Evolutionary conservation across 2,888 invertebrate genomes (phyloP), one percentile per base, ranked within the genome.

Genomic region (Amitus sp.): DNA sequence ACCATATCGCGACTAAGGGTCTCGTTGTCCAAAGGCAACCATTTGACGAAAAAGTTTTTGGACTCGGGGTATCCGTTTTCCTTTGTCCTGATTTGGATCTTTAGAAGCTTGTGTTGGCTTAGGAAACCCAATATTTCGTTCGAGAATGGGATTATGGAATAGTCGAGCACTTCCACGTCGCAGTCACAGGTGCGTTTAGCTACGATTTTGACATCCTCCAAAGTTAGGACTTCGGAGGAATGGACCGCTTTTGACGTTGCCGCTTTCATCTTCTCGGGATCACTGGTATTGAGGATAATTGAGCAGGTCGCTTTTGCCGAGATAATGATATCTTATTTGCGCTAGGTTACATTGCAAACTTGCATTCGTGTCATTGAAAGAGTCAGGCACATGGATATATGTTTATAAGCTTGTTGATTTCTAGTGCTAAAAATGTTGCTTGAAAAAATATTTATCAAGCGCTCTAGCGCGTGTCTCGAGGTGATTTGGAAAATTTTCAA

Each of bases 1-100:
- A 77, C 73, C 1, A 87, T 67, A 63, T 86, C 85, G 7, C 82
- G 83, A 67, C 85, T 85, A 70, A 85, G 86, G 9, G 79, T 73
- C 0, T 73, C 72, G 45, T 86, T 82, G 10, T 83, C 83, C 54
- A 79, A 80, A 0, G 90, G 89, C 49, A 88, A 78, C 5, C 85
- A 83, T 75, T 90, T 90, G 0, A 88, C 79, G 70, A 90, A 90
- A 60, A 87, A 86, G 15, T 73, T 74, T 0, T 82, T 34, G 0
- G 19, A 61, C 12, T 69, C 47, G 0, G 19, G 34, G 1, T 52
- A 57, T 1, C 40, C 12, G 6, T 23, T 28, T 5, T 18, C 43
- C 20, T 52, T 63, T 1, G 39, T 62, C 10, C 56, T 47, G 0
- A 61, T 47, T 1, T 56, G 65, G 4, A 78, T 66, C 3, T 37